Conservation (phyloP, 2,113 vertebrate genomes). For the Gallinago undulata region DNA sequence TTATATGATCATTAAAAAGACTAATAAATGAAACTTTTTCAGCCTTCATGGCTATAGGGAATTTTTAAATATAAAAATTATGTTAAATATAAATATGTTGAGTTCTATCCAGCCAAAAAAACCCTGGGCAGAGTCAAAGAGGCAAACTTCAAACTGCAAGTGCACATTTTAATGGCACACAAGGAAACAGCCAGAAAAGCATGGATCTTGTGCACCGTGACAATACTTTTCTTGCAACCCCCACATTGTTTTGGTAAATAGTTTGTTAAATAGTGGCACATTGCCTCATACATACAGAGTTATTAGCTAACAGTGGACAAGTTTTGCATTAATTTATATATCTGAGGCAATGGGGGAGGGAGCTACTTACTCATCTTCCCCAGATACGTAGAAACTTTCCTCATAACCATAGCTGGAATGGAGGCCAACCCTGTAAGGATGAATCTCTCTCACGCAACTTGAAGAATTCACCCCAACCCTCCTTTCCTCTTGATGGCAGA, state of each 20-base stretch:
- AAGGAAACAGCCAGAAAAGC: not conserved
- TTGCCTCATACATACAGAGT: not conserved
- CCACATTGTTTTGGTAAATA: not conserved
- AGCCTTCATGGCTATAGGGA: not conserved
- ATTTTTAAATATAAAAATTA: not conserved
- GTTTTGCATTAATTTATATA: not conserved
- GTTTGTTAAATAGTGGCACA: not conserved
- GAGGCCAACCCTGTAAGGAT: not conserved
- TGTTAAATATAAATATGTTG: not conserved
- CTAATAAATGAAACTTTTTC: not conserved
- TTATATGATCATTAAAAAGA: not conserved
- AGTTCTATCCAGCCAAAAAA: not conserved
- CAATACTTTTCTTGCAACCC: not conserved
- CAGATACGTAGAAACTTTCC: not conserved
- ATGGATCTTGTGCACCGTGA: not conserved
- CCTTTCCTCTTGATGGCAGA: not conserved
- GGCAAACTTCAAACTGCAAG: not conserved
- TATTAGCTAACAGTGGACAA: not conserved
- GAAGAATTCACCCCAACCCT: not conserved
- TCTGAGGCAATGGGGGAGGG: too few relatives aligned
- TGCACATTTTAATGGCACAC: not conserved
- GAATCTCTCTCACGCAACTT: not conserved
- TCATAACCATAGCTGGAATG: not conserved
- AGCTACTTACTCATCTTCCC: not conserved
- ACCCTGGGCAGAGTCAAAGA: not conserved